phyloP scores from a whole-genome alignment of 2,797 vertebrate species.

The Kryptolebias ocellatus region DNA sequence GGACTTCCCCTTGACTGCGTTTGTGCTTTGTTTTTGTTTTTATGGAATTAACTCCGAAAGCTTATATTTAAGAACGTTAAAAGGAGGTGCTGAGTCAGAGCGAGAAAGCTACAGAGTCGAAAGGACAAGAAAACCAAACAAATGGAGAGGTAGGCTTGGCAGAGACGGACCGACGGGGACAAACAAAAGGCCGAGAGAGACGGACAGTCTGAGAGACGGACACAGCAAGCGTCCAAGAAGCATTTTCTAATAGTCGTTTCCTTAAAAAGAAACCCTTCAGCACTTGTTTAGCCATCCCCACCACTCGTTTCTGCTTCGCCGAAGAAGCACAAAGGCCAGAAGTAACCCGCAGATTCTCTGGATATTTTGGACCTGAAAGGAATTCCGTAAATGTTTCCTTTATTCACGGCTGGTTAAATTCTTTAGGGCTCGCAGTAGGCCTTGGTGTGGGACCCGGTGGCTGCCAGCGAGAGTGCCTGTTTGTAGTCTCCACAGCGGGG shows the following conservation, averaged over 20 bases:
- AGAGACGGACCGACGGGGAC: not conserved
- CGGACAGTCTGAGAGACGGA: slow-evolving; percentile 3
- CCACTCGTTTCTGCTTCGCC: no score
- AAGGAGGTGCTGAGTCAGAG: not conserved
- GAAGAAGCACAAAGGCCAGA: slow-evolving; percentile 21
- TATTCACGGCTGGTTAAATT: slow-evolving; percentile 63
- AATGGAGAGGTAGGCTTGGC: slow-evolving; percentile 16
- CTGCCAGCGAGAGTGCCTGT: slow-evolving; percentile 58
- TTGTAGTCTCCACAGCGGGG: slow-evolving; percentile 55
- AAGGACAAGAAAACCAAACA: slow-evolving; percentile 15
- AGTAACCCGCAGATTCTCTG: slow-evolving; percentile 39
- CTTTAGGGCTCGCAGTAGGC: slow-evolving; percentile 34
- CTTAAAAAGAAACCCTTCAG: no score
- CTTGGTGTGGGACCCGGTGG: slow-evolving; percentile 32
- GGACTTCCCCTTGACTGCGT: no score
- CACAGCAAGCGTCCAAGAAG: no score
- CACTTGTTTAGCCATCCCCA: no score
- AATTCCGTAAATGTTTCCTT: slow-evolving; percentile 71
- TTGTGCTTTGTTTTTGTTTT: no score
- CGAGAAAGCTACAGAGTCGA: not conserved
- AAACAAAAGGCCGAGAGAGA: not conserved
- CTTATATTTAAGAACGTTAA: no score
- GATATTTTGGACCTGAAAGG: slow-evolving; percentile 64
- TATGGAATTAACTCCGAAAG: no score
- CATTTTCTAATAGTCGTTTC: no score